Conservation (phyloP, 2,888 invertebrate genomes). For the Ashinkailepas kermadecensis region DNA sequence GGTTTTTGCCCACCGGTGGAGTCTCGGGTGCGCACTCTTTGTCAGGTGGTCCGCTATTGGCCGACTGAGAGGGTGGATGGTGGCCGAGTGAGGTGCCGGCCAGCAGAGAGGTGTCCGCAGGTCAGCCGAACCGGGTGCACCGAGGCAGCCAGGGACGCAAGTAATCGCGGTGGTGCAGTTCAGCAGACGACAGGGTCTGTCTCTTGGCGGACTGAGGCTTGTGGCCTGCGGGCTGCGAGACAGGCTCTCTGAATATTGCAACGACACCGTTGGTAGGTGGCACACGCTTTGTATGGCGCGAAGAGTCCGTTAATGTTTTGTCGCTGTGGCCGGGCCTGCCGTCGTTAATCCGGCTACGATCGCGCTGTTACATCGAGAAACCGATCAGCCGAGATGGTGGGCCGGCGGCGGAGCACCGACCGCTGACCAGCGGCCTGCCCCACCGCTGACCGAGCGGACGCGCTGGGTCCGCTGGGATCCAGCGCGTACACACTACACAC, state of each 20-base stretch:
- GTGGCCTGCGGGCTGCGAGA: neutral
- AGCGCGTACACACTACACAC: too few species aligned
- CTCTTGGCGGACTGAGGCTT: neutral
- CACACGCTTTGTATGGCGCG: neutral
- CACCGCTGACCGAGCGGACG: too few species aligned
- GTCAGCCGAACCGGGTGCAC: neutral
- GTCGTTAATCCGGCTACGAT: neutral
- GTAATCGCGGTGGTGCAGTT: neutral
- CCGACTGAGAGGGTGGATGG: neutral
- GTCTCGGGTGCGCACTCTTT: neutral
- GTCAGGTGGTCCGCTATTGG: neutral
- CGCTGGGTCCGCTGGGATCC: too few species aligned
- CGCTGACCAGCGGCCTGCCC: neutral
- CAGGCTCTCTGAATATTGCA: neutral
- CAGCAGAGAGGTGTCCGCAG: neutral
- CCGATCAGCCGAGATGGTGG: neutral
- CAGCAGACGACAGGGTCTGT: neutral
- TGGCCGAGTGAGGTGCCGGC: neutral
- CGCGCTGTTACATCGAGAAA: neutral
- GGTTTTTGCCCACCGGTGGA: neutral
- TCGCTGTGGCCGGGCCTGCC: neutral
- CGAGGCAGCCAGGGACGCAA: too few species aligned
- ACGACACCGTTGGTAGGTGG: neutral
- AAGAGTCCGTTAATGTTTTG: neutral
- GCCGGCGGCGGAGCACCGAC: neutral